Percentiles rank a stretch among this genome's conserved stretches.
Conservation (phyloP, 2,888 invertebrate species). For the Philaethria dido region DNA sequence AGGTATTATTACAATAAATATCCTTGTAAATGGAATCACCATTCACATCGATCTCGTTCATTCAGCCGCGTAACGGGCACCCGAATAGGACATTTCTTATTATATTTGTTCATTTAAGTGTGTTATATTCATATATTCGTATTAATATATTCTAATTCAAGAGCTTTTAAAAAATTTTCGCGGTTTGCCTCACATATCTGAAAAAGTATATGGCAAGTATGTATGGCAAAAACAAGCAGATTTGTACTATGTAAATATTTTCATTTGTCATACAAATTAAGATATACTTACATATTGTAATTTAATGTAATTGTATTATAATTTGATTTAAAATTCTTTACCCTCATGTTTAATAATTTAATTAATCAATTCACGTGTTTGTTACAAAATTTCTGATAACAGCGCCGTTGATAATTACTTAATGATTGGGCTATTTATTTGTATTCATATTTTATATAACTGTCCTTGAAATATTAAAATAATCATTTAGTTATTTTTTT, state of each 20-base stretch:
- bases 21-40: neutral
- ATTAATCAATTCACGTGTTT: slow-evolving; percentile 1
- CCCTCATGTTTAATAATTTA: neutral
- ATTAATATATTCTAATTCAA: no score
- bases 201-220: no score
- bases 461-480: no score
- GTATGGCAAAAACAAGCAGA: no score
- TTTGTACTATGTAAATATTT: no score
- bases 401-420: neutral
- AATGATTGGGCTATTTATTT: neutral
- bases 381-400: neutral
- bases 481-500: no score
- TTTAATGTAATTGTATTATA: neutral
- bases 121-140: no score
- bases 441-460: no score
- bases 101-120: no score
- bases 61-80: neutral
- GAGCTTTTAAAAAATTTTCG: no score
- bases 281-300: neutral
- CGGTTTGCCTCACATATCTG: no score
- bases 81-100: neutral
- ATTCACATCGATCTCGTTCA: neutral
- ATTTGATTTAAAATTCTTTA: neutral
- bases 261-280: no score
- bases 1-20: neutral